A percentile compares a stretch with the other conserved stretches of the same genome.
Evolutionary conservation across 64 coral and sea anemone species (phyloP).

Genomic region (Actinia equina): DNA sequence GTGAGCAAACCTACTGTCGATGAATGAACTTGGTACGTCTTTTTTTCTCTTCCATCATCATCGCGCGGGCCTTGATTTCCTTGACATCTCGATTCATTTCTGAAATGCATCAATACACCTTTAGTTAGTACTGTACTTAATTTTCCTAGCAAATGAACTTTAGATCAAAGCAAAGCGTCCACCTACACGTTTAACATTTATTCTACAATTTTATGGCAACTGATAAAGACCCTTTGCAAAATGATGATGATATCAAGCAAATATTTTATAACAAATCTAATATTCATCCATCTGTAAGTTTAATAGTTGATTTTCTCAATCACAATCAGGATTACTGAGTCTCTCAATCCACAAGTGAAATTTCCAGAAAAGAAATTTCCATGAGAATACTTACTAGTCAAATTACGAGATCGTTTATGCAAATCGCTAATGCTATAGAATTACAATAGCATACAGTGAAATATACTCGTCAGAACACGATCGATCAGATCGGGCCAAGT

Average conservation of each 20-base stretch:
- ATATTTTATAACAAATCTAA: not conserved
- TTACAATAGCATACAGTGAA: not conserved
- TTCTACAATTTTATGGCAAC: not conserved
- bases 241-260: not conserved
- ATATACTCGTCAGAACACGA: not conserved
- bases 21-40: not conserved
- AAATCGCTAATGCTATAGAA: not conserved
- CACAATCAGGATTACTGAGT: not conserved
- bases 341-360: not conserved
- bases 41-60: not conserved
- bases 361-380: not conserved
- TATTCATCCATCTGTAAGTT: not conserved
- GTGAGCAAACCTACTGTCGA: not conserved
- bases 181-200: not conserved
- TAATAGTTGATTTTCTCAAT: not conserved
- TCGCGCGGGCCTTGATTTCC: not conserved
- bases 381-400: not conserved
- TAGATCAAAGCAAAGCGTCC: not conserved
- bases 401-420: slow-evolving; percentile 8
- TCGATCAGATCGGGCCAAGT: not conserved
- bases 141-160: not conserved
- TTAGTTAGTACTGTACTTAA: not conserved
- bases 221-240: not conserved
- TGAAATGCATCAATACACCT: not conserved
- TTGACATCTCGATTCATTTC: not conserved